Evolutionary conservation across 2,888 invertebrate species (phyloP).

Genomic region (Eustalomyia histrio): DNA sequence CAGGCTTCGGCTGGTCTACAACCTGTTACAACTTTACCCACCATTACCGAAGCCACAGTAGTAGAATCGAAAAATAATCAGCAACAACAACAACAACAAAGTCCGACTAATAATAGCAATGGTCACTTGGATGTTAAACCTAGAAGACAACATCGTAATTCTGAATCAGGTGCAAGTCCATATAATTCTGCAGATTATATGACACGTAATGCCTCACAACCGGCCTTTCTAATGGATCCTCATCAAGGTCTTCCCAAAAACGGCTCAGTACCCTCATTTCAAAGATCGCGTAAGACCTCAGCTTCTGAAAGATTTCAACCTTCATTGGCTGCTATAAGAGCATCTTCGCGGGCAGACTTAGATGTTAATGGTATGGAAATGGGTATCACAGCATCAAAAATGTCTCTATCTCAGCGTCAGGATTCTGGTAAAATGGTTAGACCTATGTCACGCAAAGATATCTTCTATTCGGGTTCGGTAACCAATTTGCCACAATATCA

Average conservation of each 20-base stretch:
- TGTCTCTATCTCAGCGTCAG: constrained; percentile 81
- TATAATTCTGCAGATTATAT: constrained; percentile 80
- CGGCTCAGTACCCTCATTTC: constrained; percentile 94
- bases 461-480: constrained; percentile 98
- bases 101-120: constrained; percentile 72
- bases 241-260: constrained; percentile 85
- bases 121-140: constrained; percentile 71
- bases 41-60: constrained; percentile 91
- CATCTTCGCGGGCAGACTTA: constrained; percentile 87
- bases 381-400: constrained; percentile 86
- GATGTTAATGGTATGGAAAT: constrained; percentile 87
- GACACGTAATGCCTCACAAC: constrained; percentile 92
- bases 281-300: constrained; percentile 90
- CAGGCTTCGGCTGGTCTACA: constrained; percentile 86
- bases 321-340: constrained; percentile 89
- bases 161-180: constrained; percentile 75
- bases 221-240: constrained; percentile 84
- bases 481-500: constrained; percentile 95
- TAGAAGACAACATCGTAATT: constrained; percentile 74
- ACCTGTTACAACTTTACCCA: constrained; percentile 91
- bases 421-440: constrained; percentile 85
- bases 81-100: constrained; percentile 62
- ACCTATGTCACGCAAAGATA: constrained; percentile 96
- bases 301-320: constrained; percentile 91
- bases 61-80: constrained; percentile 80